Percentiles rank a stretch among this genome's conserved stretches.
phyloP scores from a whole-genome alignment of 1,140 invertebrate genomes.

The Ladona fulva region DNA sequence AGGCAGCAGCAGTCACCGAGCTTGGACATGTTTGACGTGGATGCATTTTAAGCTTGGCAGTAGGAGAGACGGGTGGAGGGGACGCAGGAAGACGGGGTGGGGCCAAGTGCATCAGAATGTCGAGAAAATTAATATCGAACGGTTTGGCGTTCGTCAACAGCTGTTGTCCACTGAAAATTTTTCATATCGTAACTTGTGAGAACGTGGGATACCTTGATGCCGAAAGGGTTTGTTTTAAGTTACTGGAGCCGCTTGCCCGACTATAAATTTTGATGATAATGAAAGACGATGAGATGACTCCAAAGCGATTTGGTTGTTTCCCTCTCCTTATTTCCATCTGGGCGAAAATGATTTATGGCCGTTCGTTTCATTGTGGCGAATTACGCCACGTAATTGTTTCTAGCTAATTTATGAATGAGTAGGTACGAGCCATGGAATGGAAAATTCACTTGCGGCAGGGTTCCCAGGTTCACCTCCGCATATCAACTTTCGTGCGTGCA shows the following conservation, averaged over 20 bases:
- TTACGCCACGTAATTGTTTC: too few species aligned
- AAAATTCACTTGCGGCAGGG: neutral
- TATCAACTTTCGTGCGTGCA: constrained; percentile 5
- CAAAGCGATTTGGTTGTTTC: too few species aligned
- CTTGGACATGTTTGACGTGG: neutral
- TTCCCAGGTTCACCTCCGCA: neutral
- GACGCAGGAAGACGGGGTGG: neutral
- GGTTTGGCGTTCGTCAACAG: neutral
- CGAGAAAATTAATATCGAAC: neutral
- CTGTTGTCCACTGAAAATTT: neutral
- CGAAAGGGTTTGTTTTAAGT: neutral
- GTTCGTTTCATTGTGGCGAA: too few species aligned
- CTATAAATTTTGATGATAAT: too few species aligned
- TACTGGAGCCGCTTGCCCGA: too few species aligned
- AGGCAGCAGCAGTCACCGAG: neutral
- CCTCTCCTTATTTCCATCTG: too few species aligned
- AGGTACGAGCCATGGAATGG: too few species aligned
- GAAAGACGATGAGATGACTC: too few species aligned
- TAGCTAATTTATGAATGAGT: too few species aligned
- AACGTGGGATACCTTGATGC: constrained; percentile 7
- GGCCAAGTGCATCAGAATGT: neutral
- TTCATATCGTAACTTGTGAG: constrained; percentile 3
- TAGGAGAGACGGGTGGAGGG: neutral
- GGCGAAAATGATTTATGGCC: too few species aligned
- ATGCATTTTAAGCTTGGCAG: neutral